Conservation (phyloP, 2,888 invertebrate species). For the Dendrolimus houi region DNA sequence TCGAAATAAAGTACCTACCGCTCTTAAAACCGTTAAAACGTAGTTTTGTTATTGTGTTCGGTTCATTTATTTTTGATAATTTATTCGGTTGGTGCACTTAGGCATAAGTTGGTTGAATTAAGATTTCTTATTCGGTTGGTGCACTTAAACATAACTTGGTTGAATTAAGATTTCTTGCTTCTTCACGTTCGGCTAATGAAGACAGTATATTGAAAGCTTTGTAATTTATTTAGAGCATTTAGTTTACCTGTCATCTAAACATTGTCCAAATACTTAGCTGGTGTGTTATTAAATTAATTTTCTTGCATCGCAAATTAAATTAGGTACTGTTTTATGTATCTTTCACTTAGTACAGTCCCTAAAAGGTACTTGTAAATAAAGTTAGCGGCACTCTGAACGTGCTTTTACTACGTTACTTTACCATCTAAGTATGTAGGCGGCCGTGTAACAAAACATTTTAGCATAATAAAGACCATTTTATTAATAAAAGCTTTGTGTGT, state of each 20-base stretch:
- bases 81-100: too few relatives aligned
- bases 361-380: background rate
- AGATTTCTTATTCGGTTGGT: too few relatives aligned
- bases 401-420: background rate
- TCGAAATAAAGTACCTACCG: too few relatives aligned
- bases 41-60: too few relatives aligned
- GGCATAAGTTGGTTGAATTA: too few relatives aligned
- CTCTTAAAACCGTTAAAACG: too few relatives aligned
- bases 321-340: background rate
- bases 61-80: too few relatives aligned
- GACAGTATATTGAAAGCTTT: too few relatives aligned
- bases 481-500: background rate
- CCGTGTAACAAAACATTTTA: background rate
- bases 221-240: too few relatives aligned
- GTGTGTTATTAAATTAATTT: background rate
- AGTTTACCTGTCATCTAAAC: background rate
- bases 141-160: too few relatives aligned
- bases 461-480: conserved; percentile 5
- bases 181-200: too few relatives aligned
- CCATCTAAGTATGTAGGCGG: background rate
- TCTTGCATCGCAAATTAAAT: background rate
- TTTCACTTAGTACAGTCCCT: background rate
- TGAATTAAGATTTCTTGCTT: too few relatives aligned
- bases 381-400: background rate
- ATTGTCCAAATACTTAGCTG: background rate